A percentile compares a stretch with the other conserved stretches of the same genome.
Evolutionary conservation across 2,888 invertebrate species (phyloP).

Genomic region (Ophion obscuratus): DNA sequence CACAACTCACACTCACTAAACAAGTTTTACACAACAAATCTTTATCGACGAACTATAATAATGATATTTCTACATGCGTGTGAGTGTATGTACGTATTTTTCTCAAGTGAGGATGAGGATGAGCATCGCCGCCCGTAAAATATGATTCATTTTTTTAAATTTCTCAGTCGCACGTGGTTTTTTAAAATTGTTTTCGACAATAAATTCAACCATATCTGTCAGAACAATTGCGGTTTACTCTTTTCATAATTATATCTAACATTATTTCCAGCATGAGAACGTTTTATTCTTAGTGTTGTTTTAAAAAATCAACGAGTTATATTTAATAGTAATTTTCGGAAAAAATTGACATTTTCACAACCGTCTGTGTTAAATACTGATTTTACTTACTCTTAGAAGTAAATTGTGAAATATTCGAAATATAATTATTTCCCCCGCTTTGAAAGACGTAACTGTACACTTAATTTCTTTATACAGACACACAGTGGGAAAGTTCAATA

Average conservation of each 20-base stretch:
- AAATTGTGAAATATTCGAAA: background rate
- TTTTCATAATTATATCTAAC: background rate
- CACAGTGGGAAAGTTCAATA: background rate
- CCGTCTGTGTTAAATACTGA: background rate
- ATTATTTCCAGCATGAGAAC: background rate
- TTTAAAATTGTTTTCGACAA: background rate
- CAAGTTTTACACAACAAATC: constrained; percentile 54
- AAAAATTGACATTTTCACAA: background rate
- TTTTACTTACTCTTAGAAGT: background rate
- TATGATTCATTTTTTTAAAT: background rate
- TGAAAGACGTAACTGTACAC: background rate
- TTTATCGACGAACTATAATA: constrained; percentile 45
- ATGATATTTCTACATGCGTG: constrained; percentile 37
- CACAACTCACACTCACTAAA: constrained; percentile 58
- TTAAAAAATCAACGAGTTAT: background rate
- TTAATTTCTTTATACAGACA: background rate
- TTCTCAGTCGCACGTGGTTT: background rate
- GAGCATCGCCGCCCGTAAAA: background rate
- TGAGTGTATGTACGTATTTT: background rate
- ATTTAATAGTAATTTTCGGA: background rate
- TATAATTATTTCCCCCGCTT: background rate
- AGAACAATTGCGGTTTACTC: background rate
- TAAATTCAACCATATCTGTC: background rate
- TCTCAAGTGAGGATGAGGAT: background rate
- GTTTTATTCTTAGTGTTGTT: background rate